Conservation (phyloP, 2,888 invertebrate genomes). For the Muschampia plurimacula region DNA sequence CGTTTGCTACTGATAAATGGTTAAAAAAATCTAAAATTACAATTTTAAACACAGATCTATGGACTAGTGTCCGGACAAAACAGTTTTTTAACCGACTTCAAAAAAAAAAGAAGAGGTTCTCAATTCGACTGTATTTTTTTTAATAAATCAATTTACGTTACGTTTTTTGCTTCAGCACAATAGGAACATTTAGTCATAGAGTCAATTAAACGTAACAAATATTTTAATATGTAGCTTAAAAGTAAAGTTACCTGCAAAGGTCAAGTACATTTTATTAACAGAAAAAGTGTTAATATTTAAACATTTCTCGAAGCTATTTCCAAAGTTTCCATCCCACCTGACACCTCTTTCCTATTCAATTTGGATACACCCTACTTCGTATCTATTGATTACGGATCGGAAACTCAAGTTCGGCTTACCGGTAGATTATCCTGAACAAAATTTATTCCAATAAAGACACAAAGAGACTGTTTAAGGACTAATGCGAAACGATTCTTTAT, state of each 20-base stretch:
- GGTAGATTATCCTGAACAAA: slow-evolving; percentile 44
- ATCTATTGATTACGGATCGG: slow-evolving; percentile 58
- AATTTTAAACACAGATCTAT: no score
- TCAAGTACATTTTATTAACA: not conserved
- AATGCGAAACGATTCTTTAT: not conserved
- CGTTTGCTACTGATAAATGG: no score
- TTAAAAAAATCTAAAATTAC: no score
- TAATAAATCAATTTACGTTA: no score
- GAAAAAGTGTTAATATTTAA: slow-evolving; percentile 3
- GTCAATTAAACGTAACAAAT: no score
- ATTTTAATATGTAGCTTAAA: slow-evolving; percentile 2
- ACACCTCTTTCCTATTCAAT: slow-evolving; percentile 55
- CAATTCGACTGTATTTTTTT: no score
- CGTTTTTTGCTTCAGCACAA: no score
- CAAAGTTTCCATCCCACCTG: slow-evolving; percentile 51
- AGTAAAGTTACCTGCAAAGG: no score
- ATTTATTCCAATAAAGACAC: slow-evolving; percentile 41
- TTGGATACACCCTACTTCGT: slow-evolving; percentile 57
- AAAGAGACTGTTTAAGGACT: slow-evolving; percentile 9
- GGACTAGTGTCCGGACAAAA: no score
- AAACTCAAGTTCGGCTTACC: slow-evolving; percentile 47
- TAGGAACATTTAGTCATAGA: no score
- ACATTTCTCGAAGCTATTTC: slow-evolving; percentile 16
- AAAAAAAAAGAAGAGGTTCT: no score
- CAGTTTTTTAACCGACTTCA: no score